Evolutionary conservation across 2,797 vertebrate genomes (phyloP).

Genomic region (Trachurus trachurus): DNA sequence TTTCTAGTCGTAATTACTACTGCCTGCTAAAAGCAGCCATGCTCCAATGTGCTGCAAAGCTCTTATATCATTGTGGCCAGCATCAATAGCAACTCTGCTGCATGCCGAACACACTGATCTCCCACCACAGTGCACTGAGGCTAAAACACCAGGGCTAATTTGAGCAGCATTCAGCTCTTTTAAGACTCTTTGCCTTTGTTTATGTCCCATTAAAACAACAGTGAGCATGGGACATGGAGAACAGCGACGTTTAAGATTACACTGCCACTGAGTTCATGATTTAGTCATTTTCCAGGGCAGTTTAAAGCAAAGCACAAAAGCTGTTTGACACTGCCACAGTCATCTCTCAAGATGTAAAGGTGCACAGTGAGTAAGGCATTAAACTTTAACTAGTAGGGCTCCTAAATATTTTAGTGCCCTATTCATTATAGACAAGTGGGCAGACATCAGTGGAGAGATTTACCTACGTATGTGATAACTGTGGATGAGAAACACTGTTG

Average conservation of each 20-base stretch:
- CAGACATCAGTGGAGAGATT: conserved; percentile 52
- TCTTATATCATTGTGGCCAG: conserved; percentile 40
- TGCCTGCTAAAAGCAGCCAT: conserved; percentile 24
- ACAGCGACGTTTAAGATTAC: conserved; percentile 11
- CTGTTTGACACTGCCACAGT: conserved; percentile 23
- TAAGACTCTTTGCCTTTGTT: conserved; percentile 10
- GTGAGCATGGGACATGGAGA: neutral
- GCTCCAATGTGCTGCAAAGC: conserved; percentile 21
- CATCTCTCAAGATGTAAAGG: conserved; percentile 49
- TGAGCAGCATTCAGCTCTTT: neutral
- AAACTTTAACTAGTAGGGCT: conserved; percentile 68
- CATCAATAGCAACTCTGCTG: conserved; percentile 19
- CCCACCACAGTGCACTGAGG: neutral
- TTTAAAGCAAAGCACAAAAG: conserved; percentile 30
- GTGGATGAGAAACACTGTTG: conserved; percentile 26
- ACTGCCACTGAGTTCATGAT: conserved; percentile 10
- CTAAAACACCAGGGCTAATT: neutral
- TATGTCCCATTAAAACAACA: conserved; percentile 7
- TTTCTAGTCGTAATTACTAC: conserved; percentile 56
- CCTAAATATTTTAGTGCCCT: conserved; percentile 74
- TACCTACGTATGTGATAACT: conserved; percentile 55
- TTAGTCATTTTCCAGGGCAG: conserved; percentile 17
- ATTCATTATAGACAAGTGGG: conserved; percentile 69
- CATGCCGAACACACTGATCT: conserved; percentile 28
- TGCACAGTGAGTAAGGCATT: conserved; percentile 57